Evolutionary conservation across 2,797 vertebrate genomes (phyloP), one percentile per base, ranked within the genome.

Genomic region (Poecile montanus): DNA sequence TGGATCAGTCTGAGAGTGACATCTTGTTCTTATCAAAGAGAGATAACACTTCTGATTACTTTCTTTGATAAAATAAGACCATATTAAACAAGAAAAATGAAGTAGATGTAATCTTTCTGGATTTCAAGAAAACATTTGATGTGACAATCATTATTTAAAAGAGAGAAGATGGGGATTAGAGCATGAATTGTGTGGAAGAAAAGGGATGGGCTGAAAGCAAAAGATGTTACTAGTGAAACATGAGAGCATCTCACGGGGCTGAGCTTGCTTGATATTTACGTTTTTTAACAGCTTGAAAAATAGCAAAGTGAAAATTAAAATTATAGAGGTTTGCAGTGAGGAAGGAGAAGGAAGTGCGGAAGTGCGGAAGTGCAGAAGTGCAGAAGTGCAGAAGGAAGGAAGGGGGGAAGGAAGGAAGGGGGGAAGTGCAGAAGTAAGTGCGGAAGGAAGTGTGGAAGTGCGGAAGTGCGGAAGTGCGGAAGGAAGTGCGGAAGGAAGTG

Each of bases 21-120:
- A 44, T 16, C 25, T 48, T 73, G 48, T 75, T 36, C 54, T 84
- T 61, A 47, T 18, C 22, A 67, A 65, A 75, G 23, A 71, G 8
- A 58, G 18, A 57, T 40, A 93, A 22, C 17, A 48, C n/a, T 19
- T 63, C 30, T 81, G 77, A 90, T 84, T 90, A 86, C 30, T 68
- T 77, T 42, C 32, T 90, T 86, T 72, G 88, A 91, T 93, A 90
- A 91, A 94, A 74, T 58, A 78, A 78, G 42, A 54, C 34, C 9
- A 12, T 62, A 18, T 71, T 91, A 68, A 42, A 84, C 38, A 95
- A 77, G 13, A 45, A 73, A 90, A 78, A 95, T 78, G 50, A 90
- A 81, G 30, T 50, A 72, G 85, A 81, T 75, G 50, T 47, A 78
- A 75, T 88, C 74, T 84, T 15, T 50, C 45, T n/a, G 34, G 56